A percentile compares a stretch with the other conserved stretches of the same genome.
phyloP scores from a whole-genome alignment of 2,797 vertebrate genomes.

The Pygocentrus nattereri region DNA sequence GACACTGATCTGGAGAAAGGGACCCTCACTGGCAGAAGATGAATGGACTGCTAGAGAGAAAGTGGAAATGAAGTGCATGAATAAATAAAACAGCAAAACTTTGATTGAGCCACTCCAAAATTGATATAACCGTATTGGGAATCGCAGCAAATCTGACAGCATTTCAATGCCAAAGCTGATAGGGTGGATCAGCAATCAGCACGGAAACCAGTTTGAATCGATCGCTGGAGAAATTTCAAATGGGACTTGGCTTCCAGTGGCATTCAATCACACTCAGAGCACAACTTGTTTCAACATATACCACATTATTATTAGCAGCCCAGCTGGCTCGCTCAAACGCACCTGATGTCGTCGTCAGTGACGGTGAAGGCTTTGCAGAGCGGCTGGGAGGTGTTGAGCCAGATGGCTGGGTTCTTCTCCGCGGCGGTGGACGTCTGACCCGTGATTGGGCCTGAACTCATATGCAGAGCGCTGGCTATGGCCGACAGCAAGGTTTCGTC shows the following conservation, averaged over 20 bases:
- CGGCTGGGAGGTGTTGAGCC: slow-evolving; percentile 91
- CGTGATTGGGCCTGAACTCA: slow-evolving; percentile 88
- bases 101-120: background rate
- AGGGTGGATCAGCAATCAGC: background rate
- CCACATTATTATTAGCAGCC: background rate
- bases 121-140: background rate
- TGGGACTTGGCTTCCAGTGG: background rate
- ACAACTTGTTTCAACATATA: background rate
- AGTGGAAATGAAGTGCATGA: slow-evolving; percentile 16
- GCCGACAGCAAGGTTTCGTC: slow-evolving; percentile 88
- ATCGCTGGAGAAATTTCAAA: background rate
- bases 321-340: background rate
- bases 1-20: background rate
- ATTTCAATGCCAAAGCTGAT: background rate
- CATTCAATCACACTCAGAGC: background rate
- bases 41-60: background rate
- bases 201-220: background rate
- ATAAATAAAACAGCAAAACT: slow-evolving; percentile 6
- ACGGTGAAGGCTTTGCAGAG: slow-evolving; percentile 92
- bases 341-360: slow-evolving; percentile 94
- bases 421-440: slow-evolving; percentile 89
- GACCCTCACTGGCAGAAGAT: background rate
- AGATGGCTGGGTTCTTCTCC: slow-evolving; percentile 93
- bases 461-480: slow-evolving; percentile 92
- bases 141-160: background rate